Base-by-base conservation (phyloP, 1,140 invertebrate species). In the Drosophila tani region DNA sequence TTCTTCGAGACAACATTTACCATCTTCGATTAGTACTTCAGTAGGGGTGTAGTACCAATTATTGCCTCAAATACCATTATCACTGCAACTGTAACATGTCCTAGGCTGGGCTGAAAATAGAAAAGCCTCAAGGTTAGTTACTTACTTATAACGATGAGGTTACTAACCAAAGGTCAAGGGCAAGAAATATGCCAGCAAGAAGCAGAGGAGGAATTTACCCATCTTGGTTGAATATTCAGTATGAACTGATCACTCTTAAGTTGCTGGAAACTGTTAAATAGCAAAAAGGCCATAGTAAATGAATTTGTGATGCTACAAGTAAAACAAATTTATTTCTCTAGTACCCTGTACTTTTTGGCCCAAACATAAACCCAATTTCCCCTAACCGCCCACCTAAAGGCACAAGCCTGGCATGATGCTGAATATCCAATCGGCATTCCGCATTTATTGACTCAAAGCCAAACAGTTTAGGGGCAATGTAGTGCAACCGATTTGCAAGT, bases 401-500 rank as follows among this genome's bases (percentile, higher is more conserved):
- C 35, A 14, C 12, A 38, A 15, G 6, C 2, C 40, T 24, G 7
- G 40, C 15, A 3, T 2, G 5, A 27, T 32, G 9, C 41, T 32
- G 57, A 17, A 8, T 12, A 29, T 19, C 29, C 8, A 38, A 11
- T 55, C 21, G n/a, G 12, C 14, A 27, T 55, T 55, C 17, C 32
- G 21, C 21, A 58, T 66, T 38, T 66, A 27, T 29, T 68, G 63
- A 29, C 45, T 38, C n/a, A 17, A 17, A 50, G 15, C 35, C 35
- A 41, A 49, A 27, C 7, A 11, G 17, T 49, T 68, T 29, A 17
- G 15, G 24, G 14, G 7, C 32, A 49, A 49, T 40, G 24, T 21
- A 40, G 63, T 50, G 17, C 32, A 64, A 40, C 14, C 65, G 57
- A 57, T 70, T 70, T 70, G 69, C 69, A 73, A 73, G 69, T 73